Evolutionary conservation across 2,888 invertebrate species (phyloP).

Genomic region (Sussaba pulchella): DNA sequence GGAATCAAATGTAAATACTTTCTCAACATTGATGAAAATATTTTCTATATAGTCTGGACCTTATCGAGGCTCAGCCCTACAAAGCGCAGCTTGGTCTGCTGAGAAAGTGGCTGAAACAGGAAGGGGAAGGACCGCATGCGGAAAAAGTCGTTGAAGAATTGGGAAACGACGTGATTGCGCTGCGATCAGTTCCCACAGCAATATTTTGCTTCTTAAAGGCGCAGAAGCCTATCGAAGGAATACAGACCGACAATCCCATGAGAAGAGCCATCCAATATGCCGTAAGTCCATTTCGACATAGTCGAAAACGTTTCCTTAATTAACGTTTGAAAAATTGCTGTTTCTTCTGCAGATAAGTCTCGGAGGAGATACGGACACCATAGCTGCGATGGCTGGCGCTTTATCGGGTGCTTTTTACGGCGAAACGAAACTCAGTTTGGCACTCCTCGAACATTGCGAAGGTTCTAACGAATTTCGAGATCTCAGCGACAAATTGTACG

Average conservation of each 20-base stretch:
- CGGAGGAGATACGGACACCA: slow-evolving; percentile 92
- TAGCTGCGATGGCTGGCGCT: slow-evolving; percentile 90
- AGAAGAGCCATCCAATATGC: slow-evolving; percentile 89
- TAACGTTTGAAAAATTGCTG: too few relatives aligned
- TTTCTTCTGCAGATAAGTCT: slow-evolving; percentile 85
- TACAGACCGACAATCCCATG: slow-evolving; percentile 86
- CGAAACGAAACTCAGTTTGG: slow-evolving; percentile 85
- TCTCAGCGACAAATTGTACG: slow-evolving; percentile 85
- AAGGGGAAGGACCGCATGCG: slow-evolving; percentile 82
- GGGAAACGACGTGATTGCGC: slow-evolving; percentile 88
- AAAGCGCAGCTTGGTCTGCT: slow-evolving; percentile 86
- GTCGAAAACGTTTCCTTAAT: too few relatives aligned
- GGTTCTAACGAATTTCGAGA: slow-evolving; percentile 85
- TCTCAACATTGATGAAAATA: too few relatives aligned
- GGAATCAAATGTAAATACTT: too few relatives aligned
- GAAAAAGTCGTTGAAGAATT: slow-evolving; percentile 85
- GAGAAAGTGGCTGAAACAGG: slow-evolving; percentile 73
- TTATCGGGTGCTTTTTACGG: slow-evolving; percentile 90
- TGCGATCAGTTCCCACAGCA: slow-evolving; percentile 90
- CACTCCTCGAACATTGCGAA: slow-evolving; percentile 87
- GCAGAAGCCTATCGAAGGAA: slow-evolving; percentile 84
- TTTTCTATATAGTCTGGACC: slow-evolving; percentile 82
- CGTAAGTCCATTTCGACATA: slow-evolving; percentile 69
- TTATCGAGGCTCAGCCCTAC: slow-evolving; percentile 85
- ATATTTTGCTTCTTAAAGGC: slow-evolving; percentile 89